Conservation (phyloP, 1,140 invertebrate species). For the Holcopasites calliopsidis region DNA sequence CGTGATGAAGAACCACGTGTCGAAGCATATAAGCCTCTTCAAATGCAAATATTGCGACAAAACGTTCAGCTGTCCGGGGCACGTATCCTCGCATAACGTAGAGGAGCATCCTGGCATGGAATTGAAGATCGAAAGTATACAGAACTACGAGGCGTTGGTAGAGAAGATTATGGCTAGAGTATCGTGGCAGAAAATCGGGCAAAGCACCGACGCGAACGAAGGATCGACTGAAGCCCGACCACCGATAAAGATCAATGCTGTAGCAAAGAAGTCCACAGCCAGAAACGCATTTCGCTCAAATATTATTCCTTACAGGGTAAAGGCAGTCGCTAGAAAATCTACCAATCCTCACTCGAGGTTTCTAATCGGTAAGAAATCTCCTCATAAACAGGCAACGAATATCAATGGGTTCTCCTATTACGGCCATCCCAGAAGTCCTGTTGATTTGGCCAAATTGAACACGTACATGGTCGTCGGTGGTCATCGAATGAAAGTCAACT, state of each 20-base stretch:
- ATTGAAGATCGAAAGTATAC: slow-evolving; percentile 63
- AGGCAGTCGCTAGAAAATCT: slow-evolving; percentile 75
- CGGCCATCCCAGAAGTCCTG: slow-evolving; percentile 49
- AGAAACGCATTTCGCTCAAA: slow-evolving; percentile 38
- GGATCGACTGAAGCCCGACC: too few relatives aligned
- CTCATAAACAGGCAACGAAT: background rate
- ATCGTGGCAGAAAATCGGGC: background rate
- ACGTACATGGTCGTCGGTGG: slow-evolving; percentile 73
- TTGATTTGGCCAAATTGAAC: slow-evolving; percentile 65
- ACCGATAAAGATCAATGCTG: slow-evolving; percentile 27
- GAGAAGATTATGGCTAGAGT: slow-evolving; percentile 46
- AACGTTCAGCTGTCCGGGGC: slow-evolving; percentile 55
- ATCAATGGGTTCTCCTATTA: slow-evolving; percentile 66
- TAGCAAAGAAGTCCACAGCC: slow-evolving; percentile 75
- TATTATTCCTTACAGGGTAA: slow-evolving; percentile 46
- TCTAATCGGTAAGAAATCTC: slow-evolving; percentile 38
- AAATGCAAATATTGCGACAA: slow-evolving; percentile 70
- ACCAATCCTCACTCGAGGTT: slow-evolving; percentile 69
- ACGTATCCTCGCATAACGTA: slow-evolving; percentile 51
- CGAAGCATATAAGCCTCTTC: slow-evolving; percentile 67
- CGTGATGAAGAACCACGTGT: slow-evolving; percentile 67
- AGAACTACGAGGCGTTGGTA: slow-evolving; percentile 60
- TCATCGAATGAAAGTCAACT: slow-evolving; percentile 70
- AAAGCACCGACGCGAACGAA: background rate
- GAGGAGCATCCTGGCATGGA: slow-evolving; percentile 64